Evolutionary conservation across 2,888 invertebrate genomes (phyloP), one percentile per base, ranked within the genome.

Genomic region (Pecten maximus): DNA sequence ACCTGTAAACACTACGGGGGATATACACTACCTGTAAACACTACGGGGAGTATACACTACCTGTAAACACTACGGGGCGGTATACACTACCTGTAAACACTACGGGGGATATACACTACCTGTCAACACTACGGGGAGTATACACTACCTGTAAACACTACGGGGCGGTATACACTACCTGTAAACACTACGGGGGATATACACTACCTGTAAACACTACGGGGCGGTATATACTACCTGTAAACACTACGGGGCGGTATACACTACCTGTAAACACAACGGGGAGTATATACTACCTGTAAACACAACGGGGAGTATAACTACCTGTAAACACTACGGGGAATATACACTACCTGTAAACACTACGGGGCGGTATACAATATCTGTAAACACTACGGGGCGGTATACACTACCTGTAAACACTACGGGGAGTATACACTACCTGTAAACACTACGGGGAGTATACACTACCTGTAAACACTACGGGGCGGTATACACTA

Each of bases 271-370:
- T 54, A 54, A n/a, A 23, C n/a, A 54, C n/a, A n/a, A n/a, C n/a
- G n/a, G n/a, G n/a, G n/a, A n/a, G n/a, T n/a, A n/a, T n/a, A n/a
- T n/a, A n/a, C n/a, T n/a, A n/a, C n/a, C n/a, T 44, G 44, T 35
- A 28, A 74, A 74, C 74, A 35, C 74, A n/a, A n/a, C n/a, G n/a
- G n/a, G n/a, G n/a, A n/a, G n/a, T 54, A 54, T 54, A 54, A 54
- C 54, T 54, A 54, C 54, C 54, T 54, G 54, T 54, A 54, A n/a
- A 23, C n/a, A 54, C n/a, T n/a, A n/a, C n/a, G n/a, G n/a, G n/a
- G n/a, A n/a, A n/a, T n/a, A n/a, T n/a, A n/a, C n/a, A n/a, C n/a
- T n/a, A n/a, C n/a, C n/a, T 44, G 44, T 35, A 28, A 74, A 74
- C 74, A 35, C 74, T 74, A n/a, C n/a, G n/a, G n/a, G n/a, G n/a